Base-by-base conservation (phyloP, 2,888 invertebrate genomes). In the Calliopum simillimum region DNA sequence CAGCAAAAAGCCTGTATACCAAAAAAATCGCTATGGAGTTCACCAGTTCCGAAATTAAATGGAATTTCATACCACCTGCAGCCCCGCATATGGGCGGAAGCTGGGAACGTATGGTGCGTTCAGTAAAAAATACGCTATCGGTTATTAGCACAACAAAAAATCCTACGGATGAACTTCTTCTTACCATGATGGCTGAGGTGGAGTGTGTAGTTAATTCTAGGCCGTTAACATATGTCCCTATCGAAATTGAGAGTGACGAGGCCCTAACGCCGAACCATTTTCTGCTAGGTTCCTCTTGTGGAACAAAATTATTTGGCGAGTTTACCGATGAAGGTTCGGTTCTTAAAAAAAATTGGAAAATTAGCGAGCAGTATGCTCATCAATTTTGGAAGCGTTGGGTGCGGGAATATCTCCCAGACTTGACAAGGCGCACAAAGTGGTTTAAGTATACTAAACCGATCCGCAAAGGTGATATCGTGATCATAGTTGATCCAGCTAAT, bases 401-500 rank as follows among this genome's bases (percentile, higher is more conserved):
- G 1, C n/a, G n/a, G 4, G 71, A 72, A 55, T 73, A 73, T 51
- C 21, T 73, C 4, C n/a, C n/a, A n/a, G n/a, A n/a, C n/a, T n/a
- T n/a, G n/a, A n/a, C n/a, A n/a, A n/a, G n/a, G n/a, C n/a, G n/a
- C n/a, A n/a, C n/a, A n/a, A n/a, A n/a, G n/a, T n/a, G n/a, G n/a
- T n/a, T n/a, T n/a, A n/a, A n/a, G n/a, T n/a, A n/a, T n/a, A n/a
- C n/a, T n/a, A n/a, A n/a, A n/a, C n/a, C n/a, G n/a, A n/a, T n/a
- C n/a, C 73, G 63, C 33, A 58, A 68, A 4, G 63, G 66, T 12
- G 70, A 73, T 23, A n/a, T 75, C 16, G 74, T 72, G 4, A 63
- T 63, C n/a, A 76, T 75, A 19, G 72, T 69, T 8, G 73, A 74
- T n/a, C 74, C 72, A 6, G n/a, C n/a, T n/a, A n/a, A n/a, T n/a